Evolutionary conservation across 1,140 invertebrate species (phyloP).

Genomic region (Leptinotarsa lineolata): DNA sequence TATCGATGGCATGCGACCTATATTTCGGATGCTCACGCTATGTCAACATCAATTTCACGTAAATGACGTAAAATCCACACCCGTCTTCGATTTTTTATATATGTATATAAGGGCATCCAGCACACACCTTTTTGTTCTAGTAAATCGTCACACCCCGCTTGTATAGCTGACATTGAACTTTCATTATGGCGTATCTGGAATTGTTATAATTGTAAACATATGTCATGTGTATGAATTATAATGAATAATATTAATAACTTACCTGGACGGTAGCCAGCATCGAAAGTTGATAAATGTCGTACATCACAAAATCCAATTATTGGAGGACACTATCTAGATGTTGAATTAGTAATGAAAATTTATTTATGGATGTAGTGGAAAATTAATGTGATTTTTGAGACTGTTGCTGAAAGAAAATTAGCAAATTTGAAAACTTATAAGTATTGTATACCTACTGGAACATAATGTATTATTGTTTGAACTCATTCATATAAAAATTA

Average conservation of each 20-base stretch:
- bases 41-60: slow-evolving; percentile 3
- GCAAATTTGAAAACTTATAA: too few relatives aligned
- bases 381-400: too few relatives aligned
- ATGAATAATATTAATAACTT: neutral
- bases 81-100: neutral
- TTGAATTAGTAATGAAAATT: too few relatives aligned
- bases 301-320: too few relatives aligned
- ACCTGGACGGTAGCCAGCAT: neutral
- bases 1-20: slow-evolving; percentile 5
- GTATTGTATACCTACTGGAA: too few relatives aligned
- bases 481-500: too few relatives aligned
- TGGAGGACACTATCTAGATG: too few relatives aligned
- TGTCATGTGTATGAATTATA: neutral
- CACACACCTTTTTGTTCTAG: neutral
- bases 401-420: too few relatives aligned
- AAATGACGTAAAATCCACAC: neutral
- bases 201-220: slow-evolving; percentile 1
- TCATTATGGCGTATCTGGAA: neutral
- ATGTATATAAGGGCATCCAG: neutral
- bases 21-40: slow-evolving; percentile 2
- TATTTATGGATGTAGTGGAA: too few relatives aligned
- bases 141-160: neutral
- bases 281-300: too few relatives aligned
- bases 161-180: neutral
- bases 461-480: too few relatives aligned